Evolutionary conservation across 2,888 invertebrate species (phyloP), one percentile per base, ranked within the genome.

Genomic region (Drosophila quinaria): DNA sequence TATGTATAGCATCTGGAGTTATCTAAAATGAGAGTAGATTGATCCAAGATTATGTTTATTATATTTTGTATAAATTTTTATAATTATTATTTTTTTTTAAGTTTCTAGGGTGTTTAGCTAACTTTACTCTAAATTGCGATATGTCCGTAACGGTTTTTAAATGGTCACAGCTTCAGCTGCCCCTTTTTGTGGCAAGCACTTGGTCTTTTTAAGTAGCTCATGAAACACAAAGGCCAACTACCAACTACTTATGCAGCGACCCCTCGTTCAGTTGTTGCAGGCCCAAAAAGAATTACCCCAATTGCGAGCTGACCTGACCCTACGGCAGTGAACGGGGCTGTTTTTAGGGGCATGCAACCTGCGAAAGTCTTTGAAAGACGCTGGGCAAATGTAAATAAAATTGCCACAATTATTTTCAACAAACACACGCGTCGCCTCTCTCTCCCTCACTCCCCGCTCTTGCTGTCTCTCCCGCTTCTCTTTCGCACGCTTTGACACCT

Each of bases 401-500:
- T 87, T 81, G 87, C 85, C 89, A 80, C 89, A 89, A 80, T 80
- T 82, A 74, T 79, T 58, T 54, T 65, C 37, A 52, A 59, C 67
- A 70, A 60, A 64, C 42, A 50, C 39, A 39, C 25, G 13, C 25
- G 19, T 13, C 55, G n/a, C 42, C 56, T 15, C 58, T 22, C 19
- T 15, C 33, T 22, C 31, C 22, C 35, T 4, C 41, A n/a, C 37
- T 22, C 58, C 5, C 49, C 49, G 8, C 35, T 19, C 49, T 19
- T 54, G 33, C n/a, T 33, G 19, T 22, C 49, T 41, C 51, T 70
- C 66, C 70, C 55, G 41, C 51, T 42, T 39, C 73, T 31, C n/a
- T 17, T 62, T 64, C 60, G 81, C 75, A 69, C 78, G 80, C 89
- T 89, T 89, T 86, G 86, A 86, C 86, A 86, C 86, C 86, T 86